Evolutionary conservation across 2,888 invertebrate species (phyloP).

Genomic region (Tuberolachnus salignus): DNA sequence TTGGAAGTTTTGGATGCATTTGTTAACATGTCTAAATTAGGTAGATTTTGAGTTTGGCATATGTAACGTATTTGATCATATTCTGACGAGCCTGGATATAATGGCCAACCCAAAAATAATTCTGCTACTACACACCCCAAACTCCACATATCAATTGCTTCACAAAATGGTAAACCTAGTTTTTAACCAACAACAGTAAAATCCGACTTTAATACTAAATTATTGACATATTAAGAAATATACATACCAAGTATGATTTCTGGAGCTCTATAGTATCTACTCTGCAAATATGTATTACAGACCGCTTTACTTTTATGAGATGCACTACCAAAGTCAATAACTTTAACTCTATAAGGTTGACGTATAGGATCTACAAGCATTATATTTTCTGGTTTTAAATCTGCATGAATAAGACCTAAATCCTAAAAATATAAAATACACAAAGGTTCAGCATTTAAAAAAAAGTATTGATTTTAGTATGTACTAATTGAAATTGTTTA

Average conservation of each 20-base stretch:
- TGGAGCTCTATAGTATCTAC: slow-evolving; percentile 96
- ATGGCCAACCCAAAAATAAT: slow-evolving; percentile 97
- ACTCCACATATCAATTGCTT: slow-evolving; percentile 99
- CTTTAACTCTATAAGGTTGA: slow-evolving; percentile 98
- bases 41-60: slow-evolving; percentile 95
- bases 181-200: slow-evolving; percentile 6
- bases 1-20: slow-evolving; percentile 97
- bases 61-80: slow-evolving; percentile 98
- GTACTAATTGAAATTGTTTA: neutral
- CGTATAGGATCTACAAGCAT: slow-evolving; percentile 99
- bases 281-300: slow-evolving; percentile 98
- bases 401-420: slow-evolving; percentile 98
- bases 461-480: too few species aligned
- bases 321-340: slow-evolving; percentile 99
- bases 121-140: slow-evolving; percentile 99
- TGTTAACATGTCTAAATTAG: slow-evolving; percentile 96
- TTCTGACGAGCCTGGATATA: slow-evolving; percentile 98
- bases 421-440: slow-evolving; percentile 68
- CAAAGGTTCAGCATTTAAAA: neutral
- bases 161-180: slow-evolving; percentile 90
- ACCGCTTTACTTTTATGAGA: slow-evolving; percentile 99
- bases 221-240: neutral
- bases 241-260: slow-evolving; percentile 84
- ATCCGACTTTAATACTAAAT: neutral
- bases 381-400: slow-evolving; percentile 99